Evolutionary conservation across 2,888 invertebrate species (phyloP).

Genomic region (Lasioglossum malachurum): DNA sequence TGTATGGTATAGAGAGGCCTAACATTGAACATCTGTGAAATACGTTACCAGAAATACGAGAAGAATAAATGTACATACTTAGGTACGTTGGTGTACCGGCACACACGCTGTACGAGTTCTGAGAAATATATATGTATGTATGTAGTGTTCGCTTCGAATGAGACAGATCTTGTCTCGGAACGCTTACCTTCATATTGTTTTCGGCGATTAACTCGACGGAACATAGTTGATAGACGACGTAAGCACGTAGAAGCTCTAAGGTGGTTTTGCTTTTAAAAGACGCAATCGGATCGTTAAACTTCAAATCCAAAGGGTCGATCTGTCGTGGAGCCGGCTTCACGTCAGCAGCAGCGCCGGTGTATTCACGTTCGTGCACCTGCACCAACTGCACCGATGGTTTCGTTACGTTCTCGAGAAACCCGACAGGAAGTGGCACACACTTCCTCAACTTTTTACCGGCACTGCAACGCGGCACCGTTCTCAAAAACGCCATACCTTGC

Average conservation of each 20-base stretch:
- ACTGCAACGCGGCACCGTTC: constrained; percentile 80
- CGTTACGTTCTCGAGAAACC: constrained; percentile 69
- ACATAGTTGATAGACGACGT: constrained; percentile 96
- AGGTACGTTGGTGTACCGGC: not conserved
- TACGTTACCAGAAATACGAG: not conserved
- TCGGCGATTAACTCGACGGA: constrained; percentile 94
- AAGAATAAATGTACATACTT: not conserved
- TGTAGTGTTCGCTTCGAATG: too few relatives aligned
- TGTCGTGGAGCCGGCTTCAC: constrained; percentile 76
- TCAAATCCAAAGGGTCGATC: constrained; percentile 91
- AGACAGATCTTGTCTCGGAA: not conserved
- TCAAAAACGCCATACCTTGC: constrained; percentile 81
- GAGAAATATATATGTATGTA: not conserved
- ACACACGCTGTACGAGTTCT: not conserved
- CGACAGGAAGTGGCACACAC: constrained; percentile 73
- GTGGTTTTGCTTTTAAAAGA: constrained; percentile 98
- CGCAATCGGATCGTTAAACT: constrained; percentile 94
- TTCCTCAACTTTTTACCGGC: constrained; percentile 79
- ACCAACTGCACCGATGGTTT: constrained; percentile 75
- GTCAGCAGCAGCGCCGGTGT: constrained; percentile 59
- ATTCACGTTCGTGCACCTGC: constrained; percentile 76
- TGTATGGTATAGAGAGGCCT: too few relatives aligned
- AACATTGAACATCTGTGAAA: not conserved
- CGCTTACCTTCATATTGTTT: constrained; percentile 95
- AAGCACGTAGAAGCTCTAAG: constrained; percentile 95